Percentiles rank a stretch among this genome's conserved stretches.
Evolutionary conservation across 2,113 vertebrate species (phyloP).

Genomic region (Rhinopithecus roxellana): DNA sequence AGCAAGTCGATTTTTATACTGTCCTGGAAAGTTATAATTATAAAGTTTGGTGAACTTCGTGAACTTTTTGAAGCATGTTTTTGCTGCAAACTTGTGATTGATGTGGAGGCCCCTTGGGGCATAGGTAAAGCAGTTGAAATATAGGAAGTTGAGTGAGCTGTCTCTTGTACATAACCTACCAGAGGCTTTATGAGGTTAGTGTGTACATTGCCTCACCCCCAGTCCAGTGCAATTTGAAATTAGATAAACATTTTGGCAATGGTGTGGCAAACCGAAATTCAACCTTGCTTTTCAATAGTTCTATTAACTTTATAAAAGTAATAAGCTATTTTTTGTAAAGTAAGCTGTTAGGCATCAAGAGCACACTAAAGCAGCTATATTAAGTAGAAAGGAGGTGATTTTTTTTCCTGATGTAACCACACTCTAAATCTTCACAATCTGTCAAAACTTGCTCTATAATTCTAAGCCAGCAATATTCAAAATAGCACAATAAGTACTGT

Average conservation of each 20-base stretch:
- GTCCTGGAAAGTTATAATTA: constrained; percentile 63
- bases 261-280: neutral
- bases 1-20: constrained; percentile 61
- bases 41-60: constrained; percentile 45
- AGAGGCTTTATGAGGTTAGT: neutral
- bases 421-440: constrained; percentile 72
- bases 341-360: constrained; percentile 38
- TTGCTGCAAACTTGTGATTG: constrained; percentile 36
- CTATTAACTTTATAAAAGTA: constrained; percentile 48
- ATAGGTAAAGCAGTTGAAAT: neutral
- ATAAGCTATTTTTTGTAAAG: constrained; percentile 21
- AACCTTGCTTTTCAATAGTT: neutral
- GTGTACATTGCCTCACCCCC: neutral
- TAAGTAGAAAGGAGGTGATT: constrained; percentile 54
- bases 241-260: constrained; percentile 49
- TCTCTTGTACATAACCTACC: neutral
- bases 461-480: constrained; percentile 70
- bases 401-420: constrained; percentile 50
- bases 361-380: constrained; percentile 39
- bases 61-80: constrained; percentile 52
- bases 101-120: neutral
- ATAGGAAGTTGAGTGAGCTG: neutral
- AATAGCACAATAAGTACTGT: constrained; percentile 69
- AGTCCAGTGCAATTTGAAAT: neutral
- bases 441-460: constrained; percentile 63